These are phyloP conservation scores for Bombus difficillimus DNA, from an alignment of 1,140 invertebrate species.

Conservation along the genomic window DNA sequence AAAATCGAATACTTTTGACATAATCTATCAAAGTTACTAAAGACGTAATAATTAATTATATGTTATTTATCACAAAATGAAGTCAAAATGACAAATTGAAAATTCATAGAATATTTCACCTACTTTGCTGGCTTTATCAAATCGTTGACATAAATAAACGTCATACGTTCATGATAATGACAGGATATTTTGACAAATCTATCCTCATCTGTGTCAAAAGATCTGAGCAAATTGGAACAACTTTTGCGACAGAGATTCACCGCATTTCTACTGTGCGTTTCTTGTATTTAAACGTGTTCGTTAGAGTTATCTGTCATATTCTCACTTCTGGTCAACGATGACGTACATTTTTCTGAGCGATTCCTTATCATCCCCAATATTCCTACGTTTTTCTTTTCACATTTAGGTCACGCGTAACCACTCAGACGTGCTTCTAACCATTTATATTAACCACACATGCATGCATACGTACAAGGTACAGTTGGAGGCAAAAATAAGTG, in stretches of 20 bases:
- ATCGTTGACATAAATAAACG: neutral
- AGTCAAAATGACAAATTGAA: neutral
- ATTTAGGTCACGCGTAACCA: conserved; percentile 9
- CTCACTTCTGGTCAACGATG: neutral
- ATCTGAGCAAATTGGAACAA: neutral
- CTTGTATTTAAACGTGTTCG: no score
- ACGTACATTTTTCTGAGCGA: conserved; percentile 32
- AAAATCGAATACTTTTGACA: neutral
- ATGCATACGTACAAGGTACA: neutral
- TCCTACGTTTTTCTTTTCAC: neutral
- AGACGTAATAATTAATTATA: no score
- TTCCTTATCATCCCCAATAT: neutral
- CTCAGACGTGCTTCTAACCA: neutral
- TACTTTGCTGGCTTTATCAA: no score
- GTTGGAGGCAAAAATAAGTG: no score
- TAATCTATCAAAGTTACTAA: neutral
- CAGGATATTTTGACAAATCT: neutral
- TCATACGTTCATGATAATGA: neutral
- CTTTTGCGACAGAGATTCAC: neutral
- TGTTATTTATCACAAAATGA: neutral
- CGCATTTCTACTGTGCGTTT: neutral
- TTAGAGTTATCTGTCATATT: no score
- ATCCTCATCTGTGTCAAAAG: no score
- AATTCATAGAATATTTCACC: neutral
- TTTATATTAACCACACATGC: neutral